Conservation (phyloP, 2,113 vertebrate genomes). For the Pholis gunnellus region DNA sequence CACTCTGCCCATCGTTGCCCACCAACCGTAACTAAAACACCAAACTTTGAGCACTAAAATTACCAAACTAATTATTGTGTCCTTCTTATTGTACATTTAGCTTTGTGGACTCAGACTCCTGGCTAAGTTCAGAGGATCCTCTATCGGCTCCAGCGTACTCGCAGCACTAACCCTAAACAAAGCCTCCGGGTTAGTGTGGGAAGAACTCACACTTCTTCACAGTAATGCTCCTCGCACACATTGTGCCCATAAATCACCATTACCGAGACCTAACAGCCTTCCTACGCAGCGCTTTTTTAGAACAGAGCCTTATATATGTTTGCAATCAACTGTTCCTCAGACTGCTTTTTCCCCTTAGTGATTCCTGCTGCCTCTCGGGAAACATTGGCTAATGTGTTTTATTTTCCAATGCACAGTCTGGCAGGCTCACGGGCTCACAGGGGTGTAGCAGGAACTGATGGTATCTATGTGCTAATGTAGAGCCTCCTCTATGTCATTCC, state of each 20-base stretch:
- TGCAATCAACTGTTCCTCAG: constrained; percentile 67
- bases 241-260: constrained; percentile 65
- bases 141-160: constrained; percentile 15
- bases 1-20: neutral
- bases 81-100: neutral
- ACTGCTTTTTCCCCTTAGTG: constrained; percentile 1
- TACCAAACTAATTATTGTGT: neutral
- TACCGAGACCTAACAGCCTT: constrained; percentile 40
- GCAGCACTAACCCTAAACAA: constrained; percentile 55
- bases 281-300: constrained; percentile 45
- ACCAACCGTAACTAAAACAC: neutral
- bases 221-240: constrained; percentile 43
- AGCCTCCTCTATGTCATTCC: constrained; percentile 36
- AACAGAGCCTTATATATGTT: constrained; percentile 56
- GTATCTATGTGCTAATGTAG: constrained; percentile 30
- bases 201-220: constrained; percentile 56
- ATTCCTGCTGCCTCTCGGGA: constrained; percentile 23
- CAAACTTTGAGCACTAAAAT: neutral
- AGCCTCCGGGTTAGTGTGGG: constrained; percentile 64
- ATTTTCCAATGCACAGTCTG: constrained; percentile 2
- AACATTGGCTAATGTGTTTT: constrained; percentile 46
- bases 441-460: constrained; percentile 5
- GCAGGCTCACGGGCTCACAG: neutral
- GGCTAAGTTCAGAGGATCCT: constrained; percentile 23
- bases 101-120: neutral